Evolutionary conservation across 1,140 invertebrate species (phyloP), one percentile per base, ranked within the genome.

Genomic region (Drosophila burlai): DNA sequence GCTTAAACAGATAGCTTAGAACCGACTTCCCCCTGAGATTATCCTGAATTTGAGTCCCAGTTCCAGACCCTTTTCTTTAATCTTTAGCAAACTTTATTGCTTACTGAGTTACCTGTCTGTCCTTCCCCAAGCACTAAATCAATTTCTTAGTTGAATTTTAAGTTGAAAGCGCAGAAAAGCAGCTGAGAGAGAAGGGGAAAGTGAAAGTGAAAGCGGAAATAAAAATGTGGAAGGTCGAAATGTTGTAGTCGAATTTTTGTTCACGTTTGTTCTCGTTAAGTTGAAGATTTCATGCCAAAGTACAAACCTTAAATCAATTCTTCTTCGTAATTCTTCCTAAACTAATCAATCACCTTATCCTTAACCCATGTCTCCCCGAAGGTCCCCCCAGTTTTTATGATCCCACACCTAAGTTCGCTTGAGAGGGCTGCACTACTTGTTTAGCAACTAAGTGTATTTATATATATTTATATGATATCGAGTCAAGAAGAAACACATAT

Each of bases 161-260:
- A 83, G 75, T 83, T 83, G 68, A 83, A 68, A 66, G 82, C 74
- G 64, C 49, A 43, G 67, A 47, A 64, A 34, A 52, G 58, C 65
- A 68, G 83, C 36, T 45, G 63, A 36, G 31, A 55, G 42, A 66
- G 26, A 29, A 52, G 62, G 24, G 24, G 68, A 67, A 21, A 68
- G 68, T 72, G 58, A 65, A 61, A 73, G 18, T 4, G 52, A 16
- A 55, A 55, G 10, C 4, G 29, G 24, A 46, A 46, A 52, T 52
- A 11, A 21, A 54, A 36, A 21, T 54, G 50, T 66, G 68, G 80
- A 34, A 38, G 43, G 68, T 57, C 79, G 59, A 82, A 81, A 81
- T 81, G 84, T 89, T 90, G 86, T 90, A 90, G 85, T 90, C 78
- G 85, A 90, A 90, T 90, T 87, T 87, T 89, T 87, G 84, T 87